phyloP scores from a whole-genome alignment of 2,888 invertebrate species.

The Torymus aiolomorphi region DNA sequence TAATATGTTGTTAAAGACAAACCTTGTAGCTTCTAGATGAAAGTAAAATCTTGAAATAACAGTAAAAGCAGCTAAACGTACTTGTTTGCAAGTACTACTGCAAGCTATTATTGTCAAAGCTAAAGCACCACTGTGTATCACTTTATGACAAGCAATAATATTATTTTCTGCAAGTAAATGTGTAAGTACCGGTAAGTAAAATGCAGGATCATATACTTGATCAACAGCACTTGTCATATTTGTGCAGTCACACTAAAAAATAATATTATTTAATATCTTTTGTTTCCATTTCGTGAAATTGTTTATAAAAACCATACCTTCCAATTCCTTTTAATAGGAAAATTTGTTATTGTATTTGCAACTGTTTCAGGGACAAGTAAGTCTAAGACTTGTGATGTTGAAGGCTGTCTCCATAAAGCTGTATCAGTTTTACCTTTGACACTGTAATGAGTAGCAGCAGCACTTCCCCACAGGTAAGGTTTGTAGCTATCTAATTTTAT shows the following conservation, averaged over 20 bases:
- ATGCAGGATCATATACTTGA: conserved; percentile 87
- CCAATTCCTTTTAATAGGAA: conserved; percentile 81
- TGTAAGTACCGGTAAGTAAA: conserved; percentile 86
- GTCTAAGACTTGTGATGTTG: conserved; percentile 84
- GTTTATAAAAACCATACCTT: conserved; percentile 68
- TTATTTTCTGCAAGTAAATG: conserved; percentile 86
- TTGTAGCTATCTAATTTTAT: conserved; percentile 82
- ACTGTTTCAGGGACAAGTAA: conserved; percentile 82
- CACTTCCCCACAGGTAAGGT: conserved; percentile 90
- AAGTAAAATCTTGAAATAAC: conserved; percentile 85
- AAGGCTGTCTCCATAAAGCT: conserved; percentile 84
- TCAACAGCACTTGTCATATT: conserved; percentile 60
- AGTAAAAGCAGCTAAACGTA: conserved; percentile 85
- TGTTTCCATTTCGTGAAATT: not conserved
- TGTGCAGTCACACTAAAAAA: conserved; percentile 19
- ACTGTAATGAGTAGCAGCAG: conserved; percentile 87
- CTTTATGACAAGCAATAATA: conserved; percentile 83
- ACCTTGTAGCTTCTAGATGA: conserved; percentile 85
- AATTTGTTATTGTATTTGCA: conserved; percentile 82
- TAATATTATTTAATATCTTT: not conserved
- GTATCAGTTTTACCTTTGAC: conserved; percentile 79
- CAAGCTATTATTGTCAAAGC: conserved; percentile 84
- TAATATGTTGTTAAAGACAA: conserved; percentile 63
- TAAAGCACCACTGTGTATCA: conserved; percentile 83
- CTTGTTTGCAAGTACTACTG: conserved; percentile 81